These are phyloP conservation scores for Enteromius afrohamiltoni DNA, from an alignment of 2,797 vertebrate genomes.

Conservation along the genomic window DNA sequence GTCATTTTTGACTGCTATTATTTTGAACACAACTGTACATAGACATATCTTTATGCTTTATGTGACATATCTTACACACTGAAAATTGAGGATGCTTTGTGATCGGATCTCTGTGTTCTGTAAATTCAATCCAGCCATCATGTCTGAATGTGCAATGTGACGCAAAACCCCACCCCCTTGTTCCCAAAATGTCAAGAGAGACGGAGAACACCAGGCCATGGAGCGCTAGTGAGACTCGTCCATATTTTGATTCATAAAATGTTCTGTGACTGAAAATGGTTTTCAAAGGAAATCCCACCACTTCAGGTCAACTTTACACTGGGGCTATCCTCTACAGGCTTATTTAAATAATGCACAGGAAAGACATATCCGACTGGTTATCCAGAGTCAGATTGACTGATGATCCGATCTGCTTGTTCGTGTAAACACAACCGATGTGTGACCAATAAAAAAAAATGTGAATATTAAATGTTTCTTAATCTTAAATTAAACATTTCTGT, in stretches of 20 bases:
- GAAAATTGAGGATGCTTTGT: background rate
- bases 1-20: too few relatives aligned
- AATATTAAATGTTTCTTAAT: slow-evolving; percentile 2
- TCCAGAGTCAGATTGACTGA: background rate
- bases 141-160: too few relatives aligned
- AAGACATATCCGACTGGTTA: background rate
- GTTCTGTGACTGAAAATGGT: background rate
- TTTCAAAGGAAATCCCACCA: background rate
- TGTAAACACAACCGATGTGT: background rate
- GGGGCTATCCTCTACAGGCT: background rate
- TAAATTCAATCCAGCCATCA: too few relatives aligned
- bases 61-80: too few relatives aligned
- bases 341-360: background rate
- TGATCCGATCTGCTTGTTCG: background rate
- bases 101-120: background rate
- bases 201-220: too few relatives aligned
- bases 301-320: background rate
- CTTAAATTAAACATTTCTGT: background rate
- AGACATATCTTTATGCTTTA: too few relatives aligned
- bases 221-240: too few relatives aligned
- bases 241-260: too few relatives aligned
- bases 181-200: too few relatives aligned
- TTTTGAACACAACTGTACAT: too few relatives aligned
- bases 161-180: too few relatives aligned
- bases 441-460: background rate